Evolutionary conservation across 2,113 vertebrate genomes (phyloP), one percentile per base, ranked within the genome.

Genomic region (Corydoras sp.): DNA sequence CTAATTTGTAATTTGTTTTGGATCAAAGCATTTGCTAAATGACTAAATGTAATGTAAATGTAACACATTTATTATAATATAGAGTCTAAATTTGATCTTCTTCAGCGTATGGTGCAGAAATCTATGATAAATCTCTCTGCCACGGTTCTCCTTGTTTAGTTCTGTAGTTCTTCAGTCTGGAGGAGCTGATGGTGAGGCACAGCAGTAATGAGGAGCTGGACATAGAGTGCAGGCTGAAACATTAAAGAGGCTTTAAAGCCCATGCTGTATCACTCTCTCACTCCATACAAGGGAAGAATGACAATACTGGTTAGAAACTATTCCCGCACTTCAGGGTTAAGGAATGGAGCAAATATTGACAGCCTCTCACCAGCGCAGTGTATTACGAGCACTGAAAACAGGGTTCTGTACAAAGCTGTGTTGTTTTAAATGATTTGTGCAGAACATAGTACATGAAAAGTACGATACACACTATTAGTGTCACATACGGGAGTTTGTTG

Each of bases 211-310:
- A 15, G 54, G 12, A 56, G 14, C 54, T 56, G 54, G 5, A 56
- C 54, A 56, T 56, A 56, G 12, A 5, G 14, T 56, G 54, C 54
- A 56, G 54, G n/a, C 4, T 56, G 35, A 43, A 43, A 43, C 35
- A 43, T 43, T 43, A 43, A 43, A 43, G 35, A 43, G 35, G 35
- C 7, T 43, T 43, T 43, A 43, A 43, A 43, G 35, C 35, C 35
- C 0, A 43, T 8, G 35, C 35, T 43, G 35, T 43, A 43, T 43
- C 12, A n/a, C 54, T 56, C 54, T 15, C 54, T 56, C 54, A 56
- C 54, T 56, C 54, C 54, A 56, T 56, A 56, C n/a, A 56, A n/a
- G n/a, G 54, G 12, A 56, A 56, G 54, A 56, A n/a, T 56, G 5
- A n/a, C 54, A 4, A n/a, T 56, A n/a, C n/a, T 14, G 13, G 54